Base-by-base conservation (phyloP, 2,888 invertebrate genomes). In the Dione vanillae region DNA sequence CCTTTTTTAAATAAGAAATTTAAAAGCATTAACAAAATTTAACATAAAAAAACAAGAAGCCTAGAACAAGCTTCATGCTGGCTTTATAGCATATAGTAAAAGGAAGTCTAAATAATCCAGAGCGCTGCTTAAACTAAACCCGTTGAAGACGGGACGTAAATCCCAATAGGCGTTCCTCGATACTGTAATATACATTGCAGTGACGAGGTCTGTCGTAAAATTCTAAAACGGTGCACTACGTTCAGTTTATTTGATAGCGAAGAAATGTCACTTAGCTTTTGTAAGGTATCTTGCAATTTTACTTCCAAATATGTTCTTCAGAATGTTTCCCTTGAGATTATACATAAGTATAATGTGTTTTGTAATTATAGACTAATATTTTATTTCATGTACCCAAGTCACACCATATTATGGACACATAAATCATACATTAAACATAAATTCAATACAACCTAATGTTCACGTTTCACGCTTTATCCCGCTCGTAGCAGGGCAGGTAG, bases 201-300 rank as follows among this genome's bases (percentile, higher is more conserved):
- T 71, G 62, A 71, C 72, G 65, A 54, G 45, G 67, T 70, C 69
- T 69, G 61, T 67, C 69, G 70, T 66, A 69, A 72, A 72, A 69
- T 64, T 64, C 72, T 70, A 64, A 70, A 72, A 70, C 70, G 67
- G 58, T 67, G 70, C 72, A 70, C 65, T 69, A 52, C 61, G 70
- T 62, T 62, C 41, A 62, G 65, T 65, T 65, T 66, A 72, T 69
- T 69, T 69, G 54, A 65, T 61, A 66, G 72, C 62, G 20, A 37
- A 66, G 72, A 72, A 69, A 72, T 66, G 72, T 69, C 65, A 59
- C 59, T 67, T 62, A 71, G 70, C 62, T 59, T 71, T 59, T 71
- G 54, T 49, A 62, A 56, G 65, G 66, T 49, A 61, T 51, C 54
- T 62, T 69, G 52, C 69, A 72, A 62, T 72, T 72, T 69, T 56